A percentile compares a stretch with the other conserved stretches of the same genome.
Evolutionary conservation across 2,888 invertebrate species (phyloP).

Genomic region (Periphyllus acericola): DNA sequence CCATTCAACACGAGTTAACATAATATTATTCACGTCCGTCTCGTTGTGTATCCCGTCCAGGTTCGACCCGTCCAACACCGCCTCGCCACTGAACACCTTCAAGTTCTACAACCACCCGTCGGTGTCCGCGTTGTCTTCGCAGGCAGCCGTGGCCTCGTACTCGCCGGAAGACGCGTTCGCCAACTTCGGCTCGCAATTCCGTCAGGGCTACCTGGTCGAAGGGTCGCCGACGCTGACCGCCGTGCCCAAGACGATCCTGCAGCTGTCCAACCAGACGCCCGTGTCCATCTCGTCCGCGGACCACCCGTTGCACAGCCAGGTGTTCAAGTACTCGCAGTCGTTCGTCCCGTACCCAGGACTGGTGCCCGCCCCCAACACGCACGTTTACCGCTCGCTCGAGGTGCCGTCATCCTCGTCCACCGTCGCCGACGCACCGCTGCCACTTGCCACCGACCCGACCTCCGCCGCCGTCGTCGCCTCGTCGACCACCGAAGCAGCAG

Average conservation of each 20-base stretch:
- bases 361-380: not conserved
- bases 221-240: constrained; percentile 16
- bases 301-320: constrained; percentile 40
- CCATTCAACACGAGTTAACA: no score
- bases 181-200: constrained; percentile 18
- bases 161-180: constrained; percentile 48
- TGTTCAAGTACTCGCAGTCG: constrained; percentile 39
- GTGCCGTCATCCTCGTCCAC: not conserved
- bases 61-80: constrained; percentile 29
- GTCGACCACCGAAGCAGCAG: not conserved
- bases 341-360: constrained; percentile 47
- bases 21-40: no score
- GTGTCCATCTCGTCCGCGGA: constrained; percentile 37
- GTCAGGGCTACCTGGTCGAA: constrained; percentile 7
- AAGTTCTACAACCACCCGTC: constrained; percentile 40
- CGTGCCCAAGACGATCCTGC: not conserved
- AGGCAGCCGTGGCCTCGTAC: constrained; percentile 21
- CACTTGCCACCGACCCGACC: not conserved
- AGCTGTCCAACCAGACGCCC: not conserved
- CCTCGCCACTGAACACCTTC: not conserved
- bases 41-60: not conserved
- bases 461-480: not conserved
- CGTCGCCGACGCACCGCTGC: not conserved
- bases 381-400: not conserved
- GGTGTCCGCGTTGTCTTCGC: not conserved